Conservation (phyloP, 2,113 vertebrate species). For the Pluvianellus socialis region DNA sequence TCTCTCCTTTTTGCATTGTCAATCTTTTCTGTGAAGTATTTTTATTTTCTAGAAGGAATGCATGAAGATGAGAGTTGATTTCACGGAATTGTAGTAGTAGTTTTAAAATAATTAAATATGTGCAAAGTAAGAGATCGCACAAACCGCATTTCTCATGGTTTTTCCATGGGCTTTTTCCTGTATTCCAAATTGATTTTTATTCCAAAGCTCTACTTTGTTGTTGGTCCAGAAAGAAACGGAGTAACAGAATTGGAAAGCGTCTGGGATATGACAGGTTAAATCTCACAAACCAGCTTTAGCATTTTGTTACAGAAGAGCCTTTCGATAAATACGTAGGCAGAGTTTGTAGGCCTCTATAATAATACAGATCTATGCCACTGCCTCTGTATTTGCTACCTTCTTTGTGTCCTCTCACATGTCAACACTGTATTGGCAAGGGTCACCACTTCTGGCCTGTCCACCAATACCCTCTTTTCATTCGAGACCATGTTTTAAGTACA, state of each 20-base stretch:
- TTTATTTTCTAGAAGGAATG: not conserved
- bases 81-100: not conserved
- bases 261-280: not conserved
- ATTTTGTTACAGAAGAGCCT: not conserved
- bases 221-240: not conserved
- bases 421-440: not conserved
- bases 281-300: not conserved
- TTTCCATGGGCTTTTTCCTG: not conserved
- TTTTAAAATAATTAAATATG: not conserved
- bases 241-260: not conserved
- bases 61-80: not conserved
- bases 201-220: not conserved
- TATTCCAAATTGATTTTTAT: constrained; percentile 4
- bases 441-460: constrained; percentile 14
- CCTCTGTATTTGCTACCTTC: not conserved
- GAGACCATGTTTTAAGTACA: not conserved
- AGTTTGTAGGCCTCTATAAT: not conserved
- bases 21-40: not conserved
- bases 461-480: not conserved
- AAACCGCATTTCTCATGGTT: not conserved
- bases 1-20: not conserved
- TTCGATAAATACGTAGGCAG: not conserved
- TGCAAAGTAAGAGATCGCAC: not conserved
- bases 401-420: constrained; percentile 5
- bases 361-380: not conserved